A percentile compares a stretch with the other conserved stretches of the same genome.
Evolutionary conservation across 2,113 vertebrate genomes (phyloP).

Genomic region (Onychorhynchus coronatus): DNA sequence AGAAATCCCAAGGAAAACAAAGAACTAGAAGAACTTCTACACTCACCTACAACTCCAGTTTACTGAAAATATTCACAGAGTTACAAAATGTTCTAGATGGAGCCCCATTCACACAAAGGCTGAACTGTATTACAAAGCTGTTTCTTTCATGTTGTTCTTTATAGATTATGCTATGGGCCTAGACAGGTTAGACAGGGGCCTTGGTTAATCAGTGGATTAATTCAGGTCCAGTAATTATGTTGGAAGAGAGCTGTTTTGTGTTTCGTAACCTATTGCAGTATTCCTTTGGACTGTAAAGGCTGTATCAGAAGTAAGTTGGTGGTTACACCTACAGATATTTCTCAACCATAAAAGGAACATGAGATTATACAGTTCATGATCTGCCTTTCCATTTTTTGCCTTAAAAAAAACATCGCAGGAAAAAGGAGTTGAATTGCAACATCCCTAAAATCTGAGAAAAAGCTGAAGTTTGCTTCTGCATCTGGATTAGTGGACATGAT

Average conservation of each 20-base stretch:
- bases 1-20: background rate
- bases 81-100: background rate
- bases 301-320: background rate
- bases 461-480: background rate
- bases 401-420: background rate
- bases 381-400: background rate
- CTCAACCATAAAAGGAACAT: background rate
- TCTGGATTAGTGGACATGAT: background rate
- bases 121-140: background rate
- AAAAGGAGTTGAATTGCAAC: background rate
- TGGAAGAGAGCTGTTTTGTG: background rate
- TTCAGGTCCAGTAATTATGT: background rate
- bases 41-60: background rate
- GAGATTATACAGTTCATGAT: background rate
- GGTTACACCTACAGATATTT: background rate
- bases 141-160: background rate
- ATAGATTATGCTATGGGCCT: background rate
- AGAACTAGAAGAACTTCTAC: background rate
- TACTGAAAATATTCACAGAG: background rate
- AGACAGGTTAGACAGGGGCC: background rate
- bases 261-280: background rate
- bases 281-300: background rate
- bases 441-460: background rate
- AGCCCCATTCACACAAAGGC: background rate
- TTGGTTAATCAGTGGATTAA: constrained; percentile 9